Evolutionary conservation across 2,113 vertebrate species (phyloP), one percentile per base, ranked within the genome.

Genomic region (Gallinago jamesoni): DNA sequence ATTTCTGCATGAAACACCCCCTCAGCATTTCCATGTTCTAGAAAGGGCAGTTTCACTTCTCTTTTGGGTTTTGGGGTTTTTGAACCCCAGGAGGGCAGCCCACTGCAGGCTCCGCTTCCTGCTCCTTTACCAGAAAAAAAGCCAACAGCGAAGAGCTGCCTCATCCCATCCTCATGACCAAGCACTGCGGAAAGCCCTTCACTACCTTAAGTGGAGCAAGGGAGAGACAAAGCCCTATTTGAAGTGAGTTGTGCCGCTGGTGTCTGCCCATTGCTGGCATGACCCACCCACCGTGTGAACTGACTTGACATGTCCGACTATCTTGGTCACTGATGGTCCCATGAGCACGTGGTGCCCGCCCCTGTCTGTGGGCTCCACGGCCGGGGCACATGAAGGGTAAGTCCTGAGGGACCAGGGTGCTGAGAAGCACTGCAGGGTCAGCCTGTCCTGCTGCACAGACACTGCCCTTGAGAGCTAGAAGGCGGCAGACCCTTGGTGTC

Each of bases 11-110:
- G 77, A 94, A 91, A 80, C 62, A 60, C 77, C 84, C 39, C 63
- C 81, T 95, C 94, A 95, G 93, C 69, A 84, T 91, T 96, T 96
- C 93, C 93, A 96, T 68, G 48, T 84, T 96, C 84, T 87, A 96
- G 81, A 95, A 96, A 94, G 84, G 87, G 62, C 15, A 8, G 35
- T 96, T 96, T 96, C 95, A 93, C 75, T 97, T 96, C 95, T 28
- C 57, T 80, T 91, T 73, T 22, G 66, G 84, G 47, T 83, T 94
- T 94, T 56, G 25, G 70, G 52, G 15, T 59, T 86, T 96, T 94
- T 83, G 56, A 85, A 47, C 35, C 73, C 23, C 35, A 60, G 57
- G 25, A 94, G 47, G 27, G 37, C 86, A 75, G 66, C 30, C 23
- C 25, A 12, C 57, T 56, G n/a, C 28, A 53, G 66, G 62, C 66